These are phyloP conservation scores for Euleptes europaea DNA, from an alignment of 2,113 vertebrate genomes.

Conservation along the genomic window DNA sequence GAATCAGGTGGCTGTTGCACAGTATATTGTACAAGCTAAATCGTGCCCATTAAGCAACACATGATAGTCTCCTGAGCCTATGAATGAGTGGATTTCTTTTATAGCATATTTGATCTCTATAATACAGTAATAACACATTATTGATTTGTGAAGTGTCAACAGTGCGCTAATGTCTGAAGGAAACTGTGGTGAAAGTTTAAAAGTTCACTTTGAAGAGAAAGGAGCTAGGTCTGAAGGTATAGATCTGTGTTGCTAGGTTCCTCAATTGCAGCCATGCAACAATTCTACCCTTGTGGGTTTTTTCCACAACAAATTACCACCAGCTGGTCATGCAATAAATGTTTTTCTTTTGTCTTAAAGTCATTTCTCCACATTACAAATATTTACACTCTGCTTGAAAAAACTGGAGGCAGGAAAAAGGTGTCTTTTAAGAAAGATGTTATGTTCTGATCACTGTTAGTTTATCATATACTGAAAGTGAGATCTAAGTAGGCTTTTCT, in stretches of 20 bases:
- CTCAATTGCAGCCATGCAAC: neutral
- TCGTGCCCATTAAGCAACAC: neutral
- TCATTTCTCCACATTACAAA: no score
- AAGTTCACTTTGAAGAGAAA: neutral
- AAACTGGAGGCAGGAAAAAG: no score
- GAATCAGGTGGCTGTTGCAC: accelerated
- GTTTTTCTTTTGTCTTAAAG: no score
- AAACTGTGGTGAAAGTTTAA: neutral
- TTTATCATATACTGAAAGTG: no score
- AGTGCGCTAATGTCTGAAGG: neutral
- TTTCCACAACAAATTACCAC: neutral
- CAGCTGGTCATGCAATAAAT: no score
- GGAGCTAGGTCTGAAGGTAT: neutral
- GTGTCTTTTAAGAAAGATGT: no score
- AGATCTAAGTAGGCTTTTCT: no score
- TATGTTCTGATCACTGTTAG: no score
- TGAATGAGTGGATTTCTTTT: neutral
- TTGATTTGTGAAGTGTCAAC: slow-evolving; percentile 2
- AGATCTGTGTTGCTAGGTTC: neutral
- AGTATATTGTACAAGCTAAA: accelerated
- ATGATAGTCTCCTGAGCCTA: accelerated
- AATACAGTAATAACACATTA: neutral
- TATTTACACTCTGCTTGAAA: no score
- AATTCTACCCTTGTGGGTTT: neutral
- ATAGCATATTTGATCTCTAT: neutral